Evolutionary conservation across 2,797 vertebrate species (phyloP).

Genomic region (Sandelia bainsii): DNA sequence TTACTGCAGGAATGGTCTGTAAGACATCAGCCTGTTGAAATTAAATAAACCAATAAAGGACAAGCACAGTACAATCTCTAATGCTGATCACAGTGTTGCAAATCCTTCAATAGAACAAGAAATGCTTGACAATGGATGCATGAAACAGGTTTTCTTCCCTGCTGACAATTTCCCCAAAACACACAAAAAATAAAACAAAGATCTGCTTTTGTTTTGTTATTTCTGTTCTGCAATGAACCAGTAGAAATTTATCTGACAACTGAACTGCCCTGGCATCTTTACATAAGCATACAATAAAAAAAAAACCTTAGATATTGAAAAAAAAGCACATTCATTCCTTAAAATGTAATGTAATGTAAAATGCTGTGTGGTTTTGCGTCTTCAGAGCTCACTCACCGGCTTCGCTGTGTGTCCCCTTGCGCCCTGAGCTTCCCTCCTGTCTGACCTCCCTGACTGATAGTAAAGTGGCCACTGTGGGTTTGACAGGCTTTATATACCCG

Average conservation of each 20-base stretch:
- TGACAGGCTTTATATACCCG: constrained; percentile 81
- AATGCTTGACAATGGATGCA: constrained; percentile 18
- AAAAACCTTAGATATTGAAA: neutral
- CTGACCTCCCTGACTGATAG: constrained; percentile 84
- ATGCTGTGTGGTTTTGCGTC: constrained; percentile 14
- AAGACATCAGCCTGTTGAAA: constrained; percentile 20
- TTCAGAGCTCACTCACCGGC: constrained; percentile 69
- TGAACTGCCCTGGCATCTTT: neutral
- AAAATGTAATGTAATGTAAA: constrained; percentile 5
- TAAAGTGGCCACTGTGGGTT: constrained; percentile 82
- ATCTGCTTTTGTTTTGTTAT: constrained; percentile 13
- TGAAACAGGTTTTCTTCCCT: constrained; percentile 4
- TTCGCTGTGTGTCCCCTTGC: constrained; percentile 55
- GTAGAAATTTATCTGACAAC: neutral
- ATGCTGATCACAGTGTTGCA: constrained; percentile 9
- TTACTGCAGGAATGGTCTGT: constrained; percentile 11
- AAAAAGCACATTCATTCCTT: neutral
- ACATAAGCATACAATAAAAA: neutral
- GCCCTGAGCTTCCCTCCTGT: constrained; percentile 69
- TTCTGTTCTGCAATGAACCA: constrained; percentile 26
- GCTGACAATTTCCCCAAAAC: neutral
- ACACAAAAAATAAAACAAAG: constrained; percentile 21
- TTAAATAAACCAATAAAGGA: constrained; percentile 11
- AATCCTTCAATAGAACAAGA: constrained; percentile 24
- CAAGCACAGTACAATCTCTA: neutral